Base-by-base conservation (phyloP, 2,797 vertebrate species). In the Discoglossus pictus region DNA sequence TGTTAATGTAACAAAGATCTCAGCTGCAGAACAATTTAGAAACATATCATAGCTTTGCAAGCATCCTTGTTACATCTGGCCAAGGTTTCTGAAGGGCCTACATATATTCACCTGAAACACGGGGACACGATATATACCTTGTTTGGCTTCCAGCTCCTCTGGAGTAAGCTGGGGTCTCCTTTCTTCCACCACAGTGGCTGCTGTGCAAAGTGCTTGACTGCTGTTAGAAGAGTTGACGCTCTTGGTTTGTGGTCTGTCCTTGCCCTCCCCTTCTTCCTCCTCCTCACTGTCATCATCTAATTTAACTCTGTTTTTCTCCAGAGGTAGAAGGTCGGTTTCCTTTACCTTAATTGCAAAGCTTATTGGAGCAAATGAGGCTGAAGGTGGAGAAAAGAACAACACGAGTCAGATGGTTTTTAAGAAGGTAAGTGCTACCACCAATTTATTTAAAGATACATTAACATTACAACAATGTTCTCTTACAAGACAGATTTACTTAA, bases 351-450 rank as follows among this genome's bases (percentile, higher is more conserved):
- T 99, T 23, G 97, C 97, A 79, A 99, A 99, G 75, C 94, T 94
- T 87, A 99, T 99, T 8, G 97, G 97, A n/a, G 96, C 97, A 83
- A 98, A 98, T 0, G 95, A 93, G 23, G 88, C 97, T 98, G 82
- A 51, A 62, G 66, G 74, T 79, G 13, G 7, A 65, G 34, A 73
- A 82, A 79, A 5, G 44, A 48, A 43, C 24, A 77, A 44, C 4
- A 12, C 2, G 2, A 50, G 24, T 4, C 11, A n/a, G n/a, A n/a
- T n/a, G n/a, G n/a, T n/a, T n/a, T n/a, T n/a, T n/a, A n/a, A n/a
- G n/a, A n/a, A n/a, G n/a, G n/a, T n/a, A n/a, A n/a, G n/a, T n/a
- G n/a, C n/a, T n/a, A n/a, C n/a, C n/a, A n/a, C n/a, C n/a, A n/a
- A n/a, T n/a, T n/a, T n/a, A n/a, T n/a, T n/a, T n/a, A n/a, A n/a